Evolutionary conservation across 2,888 invertebrate genomes (phyloP).

Genomic region (Spisula subtruncata): DNA sequence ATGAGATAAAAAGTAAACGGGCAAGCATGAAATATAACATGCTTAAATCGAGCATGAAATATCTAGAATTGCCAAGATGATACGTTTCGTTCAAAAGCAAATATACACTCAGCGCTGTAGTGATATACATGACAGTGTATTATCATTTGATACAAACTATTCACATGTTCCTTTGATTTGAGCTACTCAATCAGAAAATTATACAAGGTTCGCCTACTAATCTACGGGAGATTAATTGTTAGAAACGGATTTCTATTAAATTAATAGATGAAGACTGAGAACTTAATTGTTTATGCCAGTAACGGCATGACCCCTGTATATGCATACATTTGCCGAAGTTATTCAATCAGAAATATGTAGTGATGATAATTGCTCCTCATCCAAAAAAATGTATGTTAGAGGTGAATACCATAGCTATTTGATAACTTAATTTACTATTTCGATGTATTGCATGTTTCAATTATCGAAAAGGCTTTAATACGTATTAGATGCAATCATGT

Average conservation of each 20-base stretch:
- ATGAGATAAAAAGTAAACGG: too few species aligned
- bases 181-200: background rate
- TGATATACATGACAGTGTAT: too few species aligned
- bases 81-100: background rate
- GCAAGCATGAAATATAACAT: too few species aligned
- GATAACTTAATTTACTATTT: background rate
- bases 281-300: conserved; percentile 16
- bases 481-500: too few species aligned
- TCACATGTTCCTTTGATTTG: background rate
- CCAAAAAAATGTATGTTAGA: background rate
- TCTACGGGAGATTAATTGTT: conserved; percentile 9
- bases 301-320: too few species aligned
- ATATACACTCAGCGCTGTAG: too few species aligned
- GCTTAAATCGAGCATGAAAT: background rate
- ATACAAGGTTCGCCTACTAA: background rate
- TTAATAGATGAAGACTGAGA: background rate
- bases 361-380: too few species aligned
- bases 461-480: too few species aligned
- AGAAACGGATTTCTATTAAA: conserved; percentile 5
- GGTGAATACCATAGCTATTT: too few species aligned
- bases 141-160: background rate
- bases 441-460: background rate
- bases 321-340: background rate
- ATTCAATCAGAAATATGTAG: too few species aligned
- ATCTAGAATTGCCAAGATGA: too few species aligned